Percentiles rank a stretch among this genome's conserved stretches.
These are phyloP conservation scores for Sipunculus nudus DNA, from an alignment of 2,888 invertebrate species.

Conservation along the genomic window DNA sequence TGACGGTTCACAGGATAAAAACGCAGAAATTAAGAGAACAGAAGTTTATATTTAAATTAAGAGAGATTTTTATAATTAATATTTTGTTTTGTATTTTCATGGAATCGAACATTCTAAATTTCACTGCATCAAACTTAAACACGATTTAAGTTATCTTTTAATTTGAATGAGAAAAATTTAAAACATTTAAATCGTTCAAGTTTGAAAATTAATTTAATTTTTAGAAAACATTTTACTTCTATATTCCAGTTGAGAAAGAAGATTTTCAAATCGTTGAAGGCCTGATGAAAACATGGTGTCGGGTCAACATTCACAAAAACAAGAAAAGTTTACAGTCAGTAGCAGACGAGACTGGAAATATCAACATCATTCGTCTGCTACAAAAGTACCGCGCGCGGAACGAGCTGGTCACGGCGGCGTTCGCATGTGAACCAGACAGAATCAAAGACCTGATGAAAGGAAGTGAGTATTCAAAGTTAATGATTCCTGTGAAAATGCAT, in stretches of 20 bases:
- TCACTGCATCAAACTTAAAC: too few relatives aligned
- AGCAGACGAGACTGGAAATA: conserved; percentile 46
- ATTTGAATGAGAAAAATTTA: too few relatives aligned
- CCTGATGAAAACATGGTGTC: conserved; percentile 43
- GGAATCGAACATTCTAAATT: too few relatives aligned
- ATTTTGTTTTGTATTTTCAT: too few relatives aligned
- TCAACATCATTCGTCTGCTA: conserved; percentile 34
- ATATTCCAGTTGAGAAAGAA: conserved; percentile 40
- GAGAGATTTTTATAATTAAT: too few relatives aligned
- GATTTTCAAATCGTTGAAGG: conserved; percentile 33
- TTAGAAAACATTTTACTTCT: too few relatives aligned
- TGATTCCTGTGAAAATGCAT: not conserved
- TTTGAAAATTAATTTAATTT: too few relatives aligned
- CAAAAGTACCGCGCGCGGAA: conserved; percentile 36
- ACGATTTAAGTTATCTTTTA: too few relatives aligned
- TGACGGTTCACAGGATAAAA: too few relatives aligned
- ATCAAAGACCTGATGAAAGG: conserved; percentile 36
- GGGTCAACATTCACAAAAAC: conserved; percentile 38
- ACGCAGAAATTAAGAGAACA: too few relatives aligned
- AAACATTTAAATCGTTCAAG: too few relatives aligned
- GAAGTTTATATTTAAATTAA: too few relatives aligned
- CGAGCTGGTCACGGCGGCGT: conserved; percentile 43
- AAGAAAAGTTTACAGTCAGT: conserved; percentile 36
- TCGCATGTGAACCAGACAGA: conserved; percentile 38
- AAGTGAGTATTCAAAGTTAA: conserved; percentile 28